Base-by-base conservation (phyloP, 2,888 invertebrate species). In the Acrobasis consociella region DNA sequence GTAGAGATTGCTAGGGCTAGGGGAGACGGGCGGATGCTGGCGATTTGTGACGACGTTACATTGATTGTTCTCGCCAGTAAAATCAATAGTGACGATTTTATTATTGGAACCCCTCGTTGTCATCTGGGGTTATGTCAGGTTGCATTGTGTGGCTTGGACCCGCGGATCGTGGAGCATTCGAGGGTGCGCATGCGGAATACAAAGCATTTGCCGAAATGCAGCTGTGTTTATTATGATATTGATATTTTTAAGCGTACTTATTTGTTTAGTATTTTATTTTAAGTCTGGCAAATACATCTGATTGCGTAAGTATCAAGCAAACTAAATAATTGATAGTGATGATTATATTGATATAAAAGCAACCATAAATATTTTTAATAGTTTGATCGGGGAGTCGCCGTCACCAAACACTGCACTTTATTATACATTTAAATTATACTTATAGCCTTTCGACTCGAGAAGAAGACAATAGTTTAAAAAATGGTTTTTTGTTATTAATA, bases 51-150 rank as follows among this genome's bases (percentile, higher is more conserved):
- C 78, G 74, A 78, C 73, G 77, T 80, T 85, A 81, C 81, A 87
- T 83, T 85, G 84, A 90, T 90, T 87, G 85, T 87, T 86, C 87
- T 84, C 83, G 80, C 83, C 85, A 85, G 81, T 81, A 85, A 89
- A 89, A 91, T 91, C 90, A 87, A 91, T 92, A 87, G 77, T 83
- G 86, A 87, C 82, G 79, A 83, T 83, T 86, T 86, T 87, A 82
- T 87, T 85, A 85, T 83, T 80, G 82, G 77, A 72, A 60, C 55
- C 50, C 83, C 80, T 74, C 74, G 69, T 71, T 71, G 72, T 71
- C 67, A 66, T 65, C 52, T 59, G 53, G 62, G 37, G 62, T 59
- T 56, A 60, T 51, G 69, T 68, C 75, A 74, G 74, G 75, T 78
- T 75, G 71, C 67, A 67, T 74, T 72, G 72, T 72, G 67, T 66